phyloP scores from a whole-genome alignment of 1,140 invertebrate genomes.

The Theocolax elegans region DNA sequence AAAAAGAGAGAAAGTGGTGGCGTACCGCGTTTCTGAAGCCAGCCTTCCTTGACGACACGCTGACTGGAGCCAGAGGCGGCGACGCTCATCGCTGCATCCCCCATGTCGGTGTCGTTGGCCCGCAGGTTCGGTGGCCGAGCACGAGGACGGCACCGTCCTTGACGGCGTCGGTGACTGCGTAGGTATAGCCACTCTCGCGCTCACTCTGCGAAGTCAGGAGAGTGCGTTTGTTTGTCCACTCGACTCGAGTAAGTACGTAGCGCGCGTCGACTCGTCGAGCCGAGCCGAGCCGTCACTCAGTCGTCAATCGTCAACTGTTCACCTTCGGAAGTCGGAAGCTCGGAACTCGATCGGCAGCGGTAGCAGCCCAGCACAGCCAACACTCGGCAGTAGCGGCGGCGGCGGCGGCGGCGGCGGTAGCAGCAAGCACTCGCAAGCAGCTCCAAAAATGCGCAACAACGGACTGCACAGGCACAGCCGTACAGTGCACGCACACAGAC shows the following conservation, averaged over 20 bases:
- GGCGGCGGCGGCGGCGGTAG: not conserved
- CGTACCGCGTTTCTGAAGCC: constrained; percentile 81
- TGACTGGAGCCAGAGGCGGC: constrained; percentile 59
- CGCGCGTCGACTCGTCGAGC: too few relatives aligned
- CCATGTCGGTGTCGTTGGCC: constrained; percentile 46
- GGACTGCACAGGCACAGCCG: not conserved
- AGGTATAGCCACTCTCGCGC: not conserved
- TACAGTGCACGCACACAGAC: too few relatives aligned
- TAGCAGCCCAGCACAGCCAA: not conserved
- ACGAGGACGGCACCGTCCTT: constrained; percentile 15
- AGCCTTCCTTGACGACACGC: constrained; percentile 82
- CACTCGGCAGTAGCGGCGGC: not conserved
- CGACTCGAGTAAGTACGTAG: too few relatives aligned
- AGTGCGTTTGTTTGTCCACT: too few relatives aligned
- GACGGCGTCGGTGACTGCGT: too few relatives aligned
- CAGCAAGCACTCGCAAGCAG: not conserved
- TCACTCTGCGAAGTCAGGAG: too few relatives aligned
- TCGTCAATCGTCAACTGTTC: too few relatives aligned
- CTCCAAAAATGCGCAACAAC: constrained; percentile 20
- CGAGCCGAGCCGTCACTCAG: too few relatives aligned
- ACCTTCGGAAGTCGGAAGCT: too few relatives aligned
- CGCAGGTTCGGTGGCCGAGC: constrained; percentile 2
- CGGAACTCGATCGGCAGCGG: too few relatives aligned
- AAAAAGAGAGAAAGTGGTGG: not conserved
- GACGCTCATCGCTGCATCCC: constrained; percentile 65